Evolutionary conservation across 2,888 invertebrate genomes (phyloP).

Genomic region (Xestia xanthographa): DNA sequence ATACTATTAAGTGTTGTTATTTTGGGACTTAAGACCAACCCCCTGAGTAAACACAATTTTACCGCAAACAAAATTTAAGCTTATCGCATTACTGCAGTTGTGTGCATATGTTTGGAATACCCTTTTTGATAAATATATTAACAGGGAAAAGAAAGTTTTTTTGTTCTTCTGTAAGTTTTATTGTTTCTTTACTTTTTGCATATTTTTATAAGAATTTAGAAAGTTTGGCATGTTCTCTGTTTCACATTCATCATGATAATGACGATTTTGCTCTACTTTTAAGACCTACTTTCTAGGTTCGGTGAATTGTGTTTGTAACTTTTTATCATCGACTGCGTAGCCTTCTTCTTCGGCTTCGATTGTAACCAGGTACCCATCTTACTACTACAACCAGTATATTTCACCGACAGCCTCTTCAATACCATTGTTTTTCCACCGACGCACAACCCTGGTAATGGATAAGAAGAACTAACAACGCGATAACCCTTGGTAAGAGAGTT

Average conservation of each 20-base stretch:
- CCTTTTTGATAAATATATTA: not conserved
- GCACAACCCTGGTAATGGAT: no score
- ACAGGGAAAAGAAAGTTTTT: not conserved
- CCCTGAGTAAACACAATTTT: conserved; percentile 18
- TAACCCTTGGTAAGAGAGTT: not conserved
- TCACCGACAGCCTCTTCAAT: not conserved
- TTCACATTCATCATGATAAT: not conserved
- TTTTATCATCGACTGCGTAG: not conserved
- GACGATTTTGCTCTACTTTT: not conserved
- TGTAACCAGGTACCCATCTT: not conserved
- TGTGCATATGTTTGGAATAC: conserved; percentile 13
- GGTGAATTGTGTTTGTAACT: not conserved
- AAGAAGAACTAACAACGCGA: not conserved
- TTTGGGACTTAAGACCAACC: conserved; percentile 26
- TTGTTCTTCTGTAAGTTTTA: not conserved
- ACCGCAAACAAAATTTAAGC: conserved; percentile 17
- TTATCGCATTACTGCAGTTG: conserved; percentile 41
- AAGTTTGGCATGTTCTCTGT: not conserved
- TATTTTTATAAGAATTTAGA: not conserved
- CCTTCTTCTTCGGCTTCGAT: not conserved
- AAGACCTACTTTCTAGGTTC: no score
- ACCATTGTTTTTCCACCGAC: not conserved
- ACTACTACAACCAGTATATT: not conserved
- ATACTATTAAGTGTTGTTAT: not conserved
- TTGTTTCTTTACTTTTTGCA: not conserved